A percentile compares a stretch with the other conserved stretches of the same genome.
Evolutionary conservation across 2,888 invertebrate species (phyloP).

Genomic region (Cerceris rybyensis): DNA sequence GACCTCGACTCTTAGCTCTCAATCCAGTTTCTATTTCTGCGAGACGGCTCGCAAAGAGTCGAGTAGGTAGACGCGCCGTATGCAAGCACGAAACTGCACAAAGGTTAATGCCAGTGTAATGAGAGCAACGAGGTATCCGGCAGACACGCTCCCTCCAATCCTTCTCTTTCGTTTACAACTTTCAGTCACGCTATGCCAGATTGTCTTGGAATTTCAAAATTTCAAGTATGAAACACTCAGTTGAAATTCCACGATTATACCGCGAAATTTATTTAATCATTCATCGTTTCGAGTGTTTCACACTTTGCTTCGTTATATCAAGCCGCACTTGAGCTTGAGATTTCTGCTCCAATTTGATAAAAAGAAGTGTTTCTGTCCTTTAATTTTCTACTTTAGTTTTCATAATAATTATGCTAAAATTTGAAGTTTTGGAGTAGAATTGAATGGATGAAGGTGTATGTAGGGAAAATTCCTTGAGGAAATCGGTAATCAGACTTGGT

Average conservation of each 20-base stretch:
- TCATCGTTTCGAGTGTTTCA: no score
- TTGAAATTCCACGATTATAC: not conserved
- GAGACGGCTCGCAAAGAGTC: constrained; percentile 26
- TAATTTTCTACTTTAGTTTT: no score
- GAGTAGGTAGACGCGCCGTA: constrained; percentile 35
- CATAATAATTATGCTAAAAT: no score
- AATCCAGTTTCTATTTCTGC: constrained; percentile 63
- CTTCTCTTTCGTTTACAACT: constrained; percentile 8
- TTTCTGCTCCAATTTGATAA: no score
- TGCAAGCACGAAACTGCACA: constrained; percentile 50
- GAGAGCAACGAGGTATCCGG: constrained; percentile 54
- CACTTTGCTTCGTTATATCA: no score
- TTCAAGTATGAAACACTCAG: not conserved
- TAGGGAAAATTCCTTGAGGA: no score
- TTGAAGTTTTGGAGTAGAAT: no score
- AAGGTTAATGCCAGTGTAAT: constrained; percentile 62
- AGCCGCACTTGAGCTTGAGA: no score
- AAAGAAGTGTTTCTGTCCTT: no score
- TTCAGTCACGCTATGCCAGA: constrained; percentile 28
- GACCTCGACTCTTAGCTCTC: constrained; percentile 7
- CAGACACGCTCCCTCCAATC: constrained; percentile 23
- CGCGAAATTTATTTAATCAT: no score
- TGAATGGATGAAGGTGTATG: no score
- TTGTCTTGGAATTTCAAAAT: constrained; percentile 20
- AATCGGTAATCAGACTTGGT: no score